phyloP scores from a whole-genome alignment of 92 coral and sea anemone species.

The Meandrina meandrites region DNA sequence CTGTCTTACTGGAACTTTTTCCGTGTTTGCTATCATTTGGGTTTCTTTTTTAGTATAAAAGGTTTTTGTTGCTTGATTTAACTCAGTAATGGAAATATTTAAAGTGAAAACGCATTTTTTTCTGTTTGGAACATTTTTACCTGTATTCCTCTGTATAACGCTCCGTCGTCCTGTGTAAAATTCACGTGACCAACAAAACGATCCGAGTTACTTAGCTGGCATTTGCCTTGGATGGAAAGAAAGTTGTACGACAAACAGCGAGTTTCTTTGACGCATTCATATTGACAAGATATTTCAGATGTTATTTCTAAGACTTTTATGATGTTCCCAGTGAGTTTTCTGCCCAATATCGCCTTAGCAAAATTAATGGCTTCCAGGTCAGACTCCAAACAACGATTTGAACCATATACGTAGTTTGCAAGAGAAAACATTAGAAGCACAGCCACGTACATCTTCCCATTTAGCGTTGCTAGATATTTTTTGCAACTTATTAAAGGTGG shows the following conservation, averaged over 20 bases:
- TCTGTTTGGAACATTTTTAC: neutral
- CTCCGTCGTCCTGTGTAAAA: constrained; percentile 2
- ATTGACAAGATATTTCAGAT: constrained; percentile 2
- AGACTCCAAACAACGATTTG: constrained; percentile 1
- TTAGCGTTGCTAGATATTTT: neutral
- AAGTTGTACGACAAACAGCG: constrained; percentile 30
- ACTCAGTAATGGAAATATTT: no score
- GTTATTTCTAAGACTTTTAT: neutral
- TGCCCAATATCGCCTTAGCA: neutral
- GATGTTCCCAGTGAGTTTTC: constrained; percentile 18
- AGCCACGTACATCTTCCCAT: neutral
- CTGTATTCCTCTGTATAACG: constrained; percentile 17
- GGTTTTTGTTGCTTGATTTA: no score
- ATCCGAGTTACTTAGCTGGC: constrained; percentile 21
- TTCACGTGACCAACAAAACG: neutral
- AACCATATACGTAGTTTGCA: neutral
- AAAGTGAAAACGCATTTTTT: no score
- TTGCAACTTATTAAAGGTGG: neutral
- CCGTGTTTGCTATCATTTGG: no score
- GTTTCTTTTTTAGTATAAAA: no score
- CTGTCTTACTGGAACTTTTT: no score
- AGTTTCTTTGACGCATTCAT: neutral
- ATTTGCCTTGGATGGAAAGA: neutral
- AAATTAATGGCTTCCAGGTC: neutral
- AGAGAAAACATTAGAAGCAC: neutral